A percentile compares a stretch with the other conserved stretches of the same genome.
Conservation (phyloP, 2,888 invertebrate genomes). For the Lasius platythorax region DNA sequence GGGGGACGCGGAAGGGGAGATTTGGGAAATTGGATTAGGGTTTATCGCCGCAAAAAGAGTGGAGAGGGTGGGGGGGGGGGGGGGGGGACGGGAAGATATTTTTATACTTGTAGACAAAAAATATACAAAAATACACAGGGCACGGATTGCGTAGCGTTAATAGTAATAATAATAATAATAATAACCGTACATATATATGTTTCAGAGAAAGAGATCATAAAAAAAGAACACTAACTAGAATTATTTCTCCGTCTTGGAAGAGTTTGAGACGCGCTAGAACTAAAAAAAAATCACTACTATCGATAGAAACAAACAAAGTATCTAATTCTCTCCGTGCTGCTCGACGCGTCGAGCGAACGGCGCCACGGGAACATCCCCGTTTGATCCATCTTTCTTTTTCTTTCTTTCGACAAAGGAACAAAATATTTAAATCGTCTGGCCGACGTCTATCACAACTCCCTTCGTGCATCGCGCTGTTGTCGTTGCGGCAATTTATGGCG, state of each 20-base stretch:
- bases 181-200: conserved; percentile 83
- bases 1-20: neutral
- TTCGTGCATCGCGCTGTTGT: conserved; percentile 70
- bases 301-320: conserved; percentile 82
- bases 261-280: conserved; percentile 81
- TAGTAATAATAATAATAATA: conserved; percentile 80
- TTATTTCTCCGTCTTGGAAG: conserved; percentile 80
- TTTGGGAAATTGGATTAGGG: neutral
- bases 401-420: conserved; percentile 83
- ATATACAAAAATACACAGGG: conserved; percentile 74
- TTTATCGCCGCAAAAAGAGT: conserved; percentile 30
- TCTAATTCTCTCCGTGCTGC: conserved; percentile 72
- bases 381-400: conserved; percentile 70
- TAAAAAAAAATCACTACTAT: conserved; percentile 79
- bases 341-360: conserved; percentile 63
- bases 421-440: conserved; percentile 82
- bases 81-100: conserved; percentile 5
- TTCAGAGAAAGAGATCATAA: conserved; percentile 86
- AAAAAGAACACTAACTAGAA: conserved; percentile 86
- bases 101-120: conserved; percentile 69
- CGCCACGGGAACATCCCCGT: conserved; percentile 62
- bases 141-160: conserved; percentile 84
- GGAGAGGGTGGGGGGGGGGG: neutral
- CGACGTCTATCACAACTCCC: conserved; percentile 84
- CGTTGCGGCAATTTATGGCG: conserved; percentile 9